Conservation (phyloP, 2,797 vertebrate genomes). For the Fundulus diaphanus region DNA sequence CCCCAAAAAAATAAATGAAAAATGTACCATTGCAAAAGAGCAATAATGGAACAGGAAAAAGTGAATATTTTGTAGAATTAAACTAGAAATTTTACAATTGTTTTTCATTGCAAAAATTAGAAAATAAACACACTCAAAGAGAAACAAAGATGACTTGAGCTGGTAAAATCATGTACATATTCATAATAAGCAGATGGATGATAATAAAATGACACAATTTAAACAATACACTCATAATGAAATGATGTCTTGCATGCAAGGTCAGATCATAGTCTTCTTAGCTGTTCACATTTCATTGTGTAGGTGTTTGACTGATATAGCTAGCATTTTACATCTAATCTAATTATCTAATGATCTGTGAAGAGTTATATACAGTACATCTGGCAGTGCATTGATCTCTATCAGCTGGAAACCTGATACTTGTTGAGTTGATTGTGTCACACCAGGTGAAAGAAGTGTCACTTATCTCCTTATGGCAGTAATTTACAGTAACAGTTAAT, state of each 20-base stretch:
- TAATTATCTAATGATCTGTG: constrained; percentile 41
- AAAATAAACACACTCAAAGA: neutral
- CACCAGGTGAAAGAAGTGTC: neutral
- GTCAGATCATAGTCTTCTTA: neutral
- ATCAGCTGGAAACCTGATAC: constrained; percentile 9
- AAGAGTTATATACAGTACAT: constrained; percentile 12
- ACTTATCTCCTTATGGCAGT: neutral
- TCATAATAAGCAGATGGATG: neutral
- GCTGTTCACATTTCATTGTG: neutral
- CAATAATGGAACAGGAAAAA: neutral
- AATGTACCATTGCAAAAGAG: neutral
- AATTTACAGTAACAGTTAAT: neutral
- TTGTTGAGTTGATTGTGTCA: constrained; percentile 16
- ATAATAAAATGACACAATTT: neutral
- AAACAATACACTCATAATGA: too few species aligned
- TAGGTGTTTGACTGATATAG: constrained; percentile 24
- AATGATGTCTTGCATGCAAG: neutral
- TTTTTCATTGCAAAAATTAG: neutral
- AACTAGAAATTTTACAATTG: neutral
- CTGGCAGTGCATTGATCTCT: neutral
- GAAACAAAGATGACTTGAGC: neutral
- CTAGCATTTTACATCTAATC: constrained; percentile 21
- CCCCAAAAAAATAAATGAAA: neutral
- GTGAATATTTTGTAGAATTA: neutral
- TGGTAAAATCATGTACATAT: neutral